Conservation (phyloP, 1,140 invertebrate species). For the Zaprionus inermis region DNA sequence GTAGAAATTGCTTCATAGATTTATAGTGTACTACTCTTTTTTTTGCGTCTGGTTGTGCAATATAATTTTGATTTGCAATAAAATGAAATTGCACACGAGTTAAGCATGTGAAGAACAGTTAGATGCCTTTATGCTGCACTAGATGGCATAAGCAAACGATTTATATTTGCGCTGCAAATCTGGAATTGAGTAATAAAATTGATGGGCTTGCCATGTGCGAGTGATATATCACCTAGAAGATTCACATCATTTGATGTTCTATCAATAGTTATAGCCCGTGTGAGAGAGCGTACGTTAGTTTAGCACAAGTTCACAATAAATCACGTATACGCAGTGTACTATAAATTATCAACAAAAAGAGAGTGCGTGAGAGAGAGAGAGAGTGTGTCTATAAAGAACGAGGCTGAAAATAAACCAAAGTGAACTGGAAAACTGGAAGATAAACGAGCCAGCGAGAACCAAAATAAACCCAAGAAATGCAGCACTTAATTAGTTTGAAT, state of each 20-base stretch:
- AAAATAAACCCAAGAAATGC: constrained; percentile 6
- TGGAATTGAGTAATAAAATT: constrained; percentile 23
- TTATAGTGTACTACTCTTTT: background rate
- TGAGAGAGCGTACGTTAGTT: constrained; percentile 4
- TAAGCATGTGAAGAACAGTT: background rate
- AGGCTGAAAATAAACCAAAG: constrained; percentile 40
- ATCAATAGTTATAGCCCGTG: constrained; percentile 30
- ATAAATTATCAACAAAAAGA: constrained; percentile 66
- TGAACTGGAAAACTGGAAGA: background rate
- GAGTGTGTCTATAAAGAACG: constrained; percentile 2
- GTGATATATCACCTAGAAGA: constrained; percentile 30
- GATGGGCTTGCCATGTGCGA: constrained; percentile 10
- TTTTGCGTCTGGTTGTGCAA: background rate
- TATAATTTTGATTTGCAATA: background rate
- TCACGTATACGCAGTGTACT: constrained; percentile 76
- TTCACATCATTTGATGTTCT: constrained; percentile 23
- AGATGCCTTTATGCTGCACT: background rate
- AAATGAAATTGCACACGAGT: background rate
- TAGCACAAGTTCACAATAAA: constrained; percentile 54
- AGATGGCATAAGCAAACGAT: background rate
- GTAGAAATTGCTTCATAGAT: background rate
- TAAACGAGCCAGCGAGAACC: constrained; percentile 1
- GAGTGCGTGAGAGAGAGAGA: background rate
- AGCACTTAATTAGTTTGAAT: constrained; percentile 29
- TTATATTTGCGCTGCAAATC: background rate